Percentiles rank a stretch among this genome's conserved stretches.
These are phyloP conservation scores for Pteromalus puparum DNA, from an alignment of 1,140 invertebrate genomes.

Conservation along the genomic window DNA sequence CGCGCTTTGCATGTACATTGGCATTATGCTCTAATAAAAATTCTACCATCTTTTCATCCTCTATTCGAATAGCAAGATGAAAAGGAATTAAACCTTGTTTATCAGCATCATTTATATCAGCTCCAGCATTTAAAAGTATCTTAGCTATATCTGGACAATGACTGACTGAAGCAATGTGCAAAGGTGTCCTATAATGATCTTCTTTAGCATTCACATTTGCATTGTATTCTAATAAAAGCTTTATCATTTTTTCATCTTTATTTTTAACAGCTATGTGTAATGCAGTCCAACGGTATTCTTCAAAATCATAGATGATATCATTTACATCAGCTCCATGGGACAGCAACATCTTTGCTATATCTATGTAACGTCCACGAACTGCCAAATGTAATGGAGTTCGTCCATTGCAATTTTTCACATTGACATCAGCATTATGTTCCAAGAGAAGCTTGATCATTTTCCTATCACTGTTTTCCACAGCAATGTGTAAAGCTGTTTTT, in stretches of 20 bases:
- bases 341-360: constrained; percentile 41
- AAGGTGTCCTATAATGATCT: constrained; percentile 39
- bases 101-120: constrained; percentile 41
- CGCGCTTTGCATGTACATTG: constrained; percentile 22
- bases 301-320: constrained; percentile 39
- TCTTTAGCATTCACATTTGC: constrained; percentile 47
- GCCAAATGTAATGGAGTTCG: constrained; percentile 40
- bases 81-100: constrained; percentile 36
- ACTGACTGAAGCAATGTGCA: constrained; percentile 48
- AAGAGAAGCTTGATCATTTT: constrained; percentile 45
- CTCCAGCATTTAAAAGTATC: constrained; percentile 44
- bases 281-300: constrained; percentile 44
- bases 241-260: constrained; percentile 49
- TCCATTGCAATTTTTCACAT: constrained; percentile 45
- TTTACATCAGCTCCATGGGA: constrained; percentile 42
- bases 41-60: constrained; percentile 47
- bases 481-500: constrained; percentile 45
- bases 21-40: constrained; percentile 39
- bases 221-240: constrained; percentile 34
- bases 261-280: constrained; percentile 48
- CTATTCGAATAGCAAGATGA: constrained; percentile 38
- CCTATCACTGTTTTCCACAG: constrained; percentile 38
- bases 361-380: constrained; percentile 20
- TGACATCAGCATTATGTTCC: constrained; percentile 40
- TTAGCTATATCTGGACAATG: constrained; percentile 31